Evolutionary conservation across 1,140 invertebrate species (phyloP).

Genomic region (Solenopsis invicta): DNA sequence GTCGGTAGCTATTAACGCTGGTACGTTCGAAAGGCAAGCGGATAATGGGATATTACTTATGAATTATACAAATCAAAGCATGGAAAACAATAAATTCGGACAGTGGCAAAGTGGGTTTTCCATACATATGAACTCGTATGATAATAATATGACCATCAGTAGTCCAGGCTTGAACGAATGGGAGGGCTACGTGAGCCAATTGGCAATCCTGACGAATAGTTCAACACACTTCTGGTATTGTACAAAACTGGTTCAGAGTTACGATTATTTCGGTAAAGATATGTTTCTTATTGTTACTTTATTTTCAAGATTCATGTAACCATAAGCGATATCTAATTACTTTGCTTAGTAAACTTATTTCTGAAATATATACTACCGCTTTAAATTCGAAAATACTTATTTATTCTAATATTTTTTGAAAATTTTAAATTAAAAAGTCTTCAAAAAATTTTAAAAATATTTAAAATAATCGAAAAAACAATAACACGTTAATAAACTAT

Average conservation of each 20-base stretch:
- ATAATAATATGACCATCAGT: constrained; percentile 85
- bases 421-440: too few relatives aligned
- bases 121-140: constrained; percentile 69
- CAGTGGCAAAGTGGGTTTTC: constrained; percentile 84
- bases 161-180: constrained; percentile 88
- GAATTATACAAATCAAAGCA: background rate
- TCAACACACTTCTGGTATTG: background rate
- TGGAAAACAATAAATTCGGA: constrained; percentile 65
- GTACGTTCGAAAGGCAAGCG: constrained; percentile 60
- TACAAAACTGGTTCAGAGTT: background rate
- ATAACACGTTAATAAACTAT: too few relatives aligned
- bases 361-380: too few relatives aligned
- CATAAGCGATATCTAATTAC: background rate
- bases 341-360: too few relatives aligned
- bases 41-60: constrained; percentile 50
- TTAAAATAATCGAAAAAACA: too few relatives aligned
- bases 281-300: background rate
- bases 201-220: constrained; percentile 18
- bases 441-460: too few relatives aligned
- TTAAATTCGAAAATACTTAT: too few relatives aligned
- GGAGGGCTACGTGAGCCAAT: constrained; percentile 86
- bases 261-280: constrained; percentile 74
- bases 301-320: background rate
- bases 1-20: constrained; percentile 48
- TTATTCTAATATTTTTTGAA: too few relatives aligned